phyloP scores from a whole-genome alignment of 2,113 vertebrate species.

The Dendropsophus ebraccatus region DNA sequence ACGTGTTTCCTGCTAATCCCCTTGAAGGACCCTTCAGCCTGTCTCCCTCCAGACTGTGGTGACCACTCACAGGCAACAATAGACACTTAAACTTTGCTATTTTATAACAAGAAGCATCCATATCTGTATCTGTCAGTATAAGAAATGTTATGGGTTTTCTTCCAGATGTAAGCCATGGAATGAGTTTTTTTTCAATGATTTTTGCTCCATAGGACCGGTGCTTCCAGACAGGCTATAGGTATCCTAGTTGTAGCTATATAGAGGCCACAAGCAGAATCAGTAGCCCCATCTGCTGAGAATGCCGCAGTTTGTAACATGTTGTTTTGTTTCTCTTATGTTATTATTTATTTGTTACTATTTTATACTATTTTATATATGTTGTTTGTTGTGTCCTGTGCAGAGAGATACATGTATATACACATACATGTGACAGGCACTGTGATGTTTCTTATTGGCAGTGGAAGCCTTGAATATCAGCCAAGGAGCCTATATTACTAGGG shows the following conservation, averaged over 20 bases:
- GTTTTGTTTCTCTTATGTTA: background rate
- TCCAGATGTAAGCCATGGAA: background rate
- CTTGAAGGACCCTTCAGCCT: background rate
- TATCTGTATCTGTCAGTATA: no score
- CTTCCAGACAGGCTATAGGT: no score
- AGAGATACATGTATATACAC: no score
- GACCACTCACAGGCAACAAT: background rate
- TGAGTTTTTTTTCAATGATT: no score
- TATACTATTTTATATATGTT: background rate
- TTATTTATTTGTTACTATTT: background rate
- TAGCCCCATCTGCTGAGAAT: no score
- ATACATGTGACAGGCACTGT: no score
- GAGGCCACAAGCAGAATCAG: no score
- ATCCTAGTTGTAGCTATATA: no score
- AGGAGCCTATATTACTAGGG: background rate
- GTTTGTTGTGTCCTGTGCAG: background rate
- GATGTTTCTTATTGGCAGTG: background rate
- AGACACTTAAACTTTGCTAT: background rate
- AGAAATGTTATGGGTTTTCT: background rate
- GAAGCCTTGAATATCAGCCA: background rate
- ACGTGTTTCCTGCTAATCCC: background rate
- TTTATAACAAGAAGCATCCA: no score
- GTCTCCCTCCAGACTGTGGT: background rate
- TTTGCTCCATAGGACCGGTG: no score
- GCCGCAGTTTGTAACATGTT: background rate